Evolutionary conservation across 2,797 vertebrate species (phyloP), one percentile per base, ranked within the genome.

Genomic region (Galaxias olidus): DNA sequence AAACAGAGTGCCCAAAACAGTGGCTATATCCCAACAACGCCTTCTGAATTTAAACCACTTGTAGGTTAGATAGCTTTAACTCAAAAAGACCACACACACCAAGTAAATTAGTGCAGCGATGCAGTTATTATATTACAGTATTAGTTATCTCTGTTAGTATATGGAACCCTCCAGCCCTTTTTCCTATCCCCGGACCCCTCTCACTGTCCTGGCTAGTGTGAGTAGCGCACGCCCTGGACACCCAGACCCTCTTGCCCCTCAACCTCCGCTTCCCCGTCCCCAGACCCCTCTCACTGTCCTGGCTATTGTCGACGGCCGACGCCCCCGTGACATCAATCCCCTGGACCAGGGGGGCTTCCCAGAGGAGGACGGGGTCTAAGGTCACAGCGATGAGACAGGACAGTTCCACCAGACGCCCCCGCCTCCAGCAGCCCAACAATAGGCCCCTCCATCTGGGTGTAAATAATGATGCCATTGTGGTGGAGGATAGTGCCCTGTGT

Each of bases 401-500:
- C 67, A 83, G 84, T 83, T 81, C 72, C 66, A 62, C 73, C 73
- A 62, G 51, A 41, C 8, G 49, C 53, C 19, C 61, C 60, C 46
- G 15, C 9, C 59, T 30, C 13, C 9, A 52, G 15, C n/a, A 53
- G 46, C 30, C 73, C 63, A 86, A 90, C 90, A 90, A 88, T 86
- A 75, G 84, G 65, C 60, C 71, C 74, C 85, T 89, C 88, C 85
- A 82, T 87, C 86, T 86, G 83, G 78, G 83, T 82, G 78, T 88
- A 89, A 90, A 88, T 91, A 91, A 90, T 87, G 85, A 85, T 72
- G 71, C 89, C 81, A 85, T 80, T 88, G 87, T 87, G 77, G 65
- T 69, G 74, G 66, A 82, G 83, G 88, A 87, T 77, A 66, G 68
- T 77, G 71, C 76, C 69, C 89, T 90, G 90, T 84, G 87, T 87